Evolutionary conservation across 1,140 invertebrate species (phyloP).

Genomic region (Holcopasites calliopsidis): DNA sequence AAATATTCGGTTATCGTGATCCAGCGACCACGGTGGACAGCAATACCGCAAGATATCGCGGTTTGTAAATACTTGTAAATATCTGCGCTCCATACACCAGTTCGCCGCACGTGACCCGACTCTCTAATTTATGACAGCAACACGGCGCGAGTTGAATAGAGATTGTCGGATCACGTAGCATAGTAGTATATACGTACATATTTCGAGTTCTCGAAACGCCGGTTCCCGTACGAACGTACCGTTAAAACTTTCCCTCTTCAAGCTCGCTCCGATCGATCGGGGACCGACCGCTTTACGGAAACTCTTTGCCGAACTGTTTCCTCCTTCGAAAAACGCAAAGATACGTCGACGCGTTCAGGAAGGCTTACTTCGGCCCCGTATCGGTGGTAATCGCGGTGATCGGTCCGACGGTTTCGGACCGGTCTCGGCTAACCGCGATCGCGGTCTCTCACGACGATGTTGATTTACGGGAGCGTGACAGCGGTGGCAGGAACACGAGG

Average conservation of each 20-base stretch:
- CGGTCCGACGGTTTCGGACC: not conserved
- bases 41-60: conserved; percentile 41
- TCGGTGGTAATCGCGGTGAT: no score
- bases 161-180: conserved; percentile 30
- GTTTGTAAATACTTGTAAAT: conserved; percentile 53
- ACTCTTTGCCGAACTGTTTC: not conserved
- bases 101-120: conserved; percentile 44
- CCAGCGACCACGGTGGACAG: conserved; percentile 3
- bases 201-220: conserved; percentile 35
- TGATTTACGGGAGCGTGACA: conserved; percentile 40
- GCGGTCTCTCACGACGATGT: conserved; percentile 19
- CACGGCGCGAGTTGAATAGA: conserved; percentile 46
- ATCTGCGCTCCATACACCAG: conserved; percentile 46
- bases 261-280: conserved; percentile 1
- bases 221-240: conserved; percentile 1
- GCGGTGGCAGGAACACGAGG: not conserved
- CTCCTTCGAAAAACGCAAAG: not conserved
- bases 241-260: conserved; percentile 41
- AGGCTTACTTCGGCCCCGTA: no score
- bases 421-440: not conserved
- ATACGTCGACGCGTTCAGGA: no score
- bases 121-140: conserved; percentile 49
- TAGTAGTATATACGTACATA: conserved; percentile 15
- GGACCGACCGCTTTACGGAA: not conserved
- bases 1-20: conserved; percentile 39